Conservation (phyloP, 2,113 vertebrate species). For the Mellivora capensis region DNA sequence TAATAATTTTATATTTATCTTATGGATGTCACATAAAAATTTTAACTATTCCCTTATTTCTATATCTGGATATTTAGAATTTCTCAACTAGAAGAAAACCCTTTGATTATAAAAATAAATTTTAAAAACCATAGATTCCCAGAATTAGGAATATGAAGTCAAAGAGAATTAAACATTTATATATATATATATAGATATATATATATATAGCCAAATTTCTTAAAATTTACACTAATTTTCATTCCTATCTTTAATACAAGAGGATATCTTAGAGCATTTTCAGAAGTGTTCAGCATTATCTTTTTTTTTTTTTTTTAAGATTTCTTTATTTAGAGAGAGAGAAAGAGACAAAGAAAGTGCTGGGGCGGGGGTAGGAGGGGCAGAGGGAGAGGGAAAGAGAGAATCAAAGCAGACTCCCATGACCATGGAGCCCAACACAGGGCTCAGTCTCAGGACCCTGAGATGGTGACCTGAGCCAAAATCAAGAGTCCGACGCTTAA, state of each 20-base stretch:
- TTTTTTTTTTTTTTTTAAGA: not conserved
- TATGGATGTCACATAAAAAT: not conserved
- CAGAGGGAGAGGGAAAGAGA: not conserved
- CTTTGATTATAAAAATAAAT: slow-evolving; percentile 28
- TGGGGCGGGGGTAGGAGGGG: not conserved
- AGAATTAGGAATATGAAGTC: slow-evolving; percentile 7
- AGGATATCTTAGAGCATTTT: not conserved
- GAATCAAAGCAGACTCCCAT: not conserved
- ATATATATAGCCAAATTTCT: not conserved
- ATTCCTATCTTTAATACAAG: not conserved
- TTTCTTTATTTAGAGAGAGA: not conserved
- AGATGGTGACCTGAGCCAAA: not conserved
- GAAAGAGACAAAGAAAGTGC: not conserved
- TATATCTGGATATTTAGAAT: slow-evolving; percentile 18
- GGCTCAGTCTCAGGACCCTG: not conserved
- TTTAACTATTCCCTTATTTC: not conserved
- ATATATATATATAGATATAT: not conserved
- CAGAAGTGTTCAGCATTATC: not conserved
- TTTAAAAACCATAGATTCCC: not conserved
- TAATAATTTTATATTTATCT: not conserved
- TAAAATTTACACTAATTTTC: not conserved
- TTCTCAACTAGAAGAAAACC: not conserved
- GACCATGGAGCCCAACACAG: not conserved
- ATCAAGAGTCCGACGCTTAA: not conserved
- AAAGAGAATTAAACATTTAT: not conserved